Conservation (phyloP, 2,888 invertebrate genomes). For the Pilophorus perplexus region DNA sequence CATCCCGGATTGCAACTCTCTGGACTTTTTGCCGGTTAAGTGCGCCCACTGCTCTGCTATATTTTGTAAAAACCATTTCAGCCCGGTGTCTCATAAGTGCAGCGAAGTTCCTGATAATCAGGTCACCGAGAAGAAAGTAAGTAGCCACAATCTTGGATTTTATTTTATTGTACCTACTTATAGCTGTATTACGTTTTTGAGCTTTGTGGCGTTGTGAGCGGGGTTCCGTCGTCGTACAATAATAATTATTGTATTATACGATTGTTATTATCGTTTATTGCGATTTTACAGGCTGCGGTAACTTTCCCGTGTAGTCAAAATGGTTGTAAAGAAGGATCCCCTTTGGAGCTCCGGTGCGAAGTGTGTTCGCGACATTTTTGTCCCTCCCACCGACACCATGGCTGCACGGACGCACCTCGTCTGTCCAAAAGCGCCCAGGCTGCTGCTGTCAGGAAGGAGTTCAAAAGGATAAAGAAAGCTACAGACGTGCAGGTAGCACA, state of each 20-base stretch:
- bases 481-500: slow-evolving; percentile 63
- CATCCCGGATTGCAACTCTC: slow-evolving; percentile 61
- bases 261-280: too few relatives aligned
- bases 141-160: too few relatives aligned
- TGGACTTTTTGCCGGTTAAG: slow-evolving; percentile 69
- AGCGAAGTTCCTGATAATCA: slow-evolving; percentile 49
- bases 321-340: slow-evolving; percentile 61
- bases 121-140: slow-evolving; percentile 47
- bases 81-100: slow-evolving; percentile 25
- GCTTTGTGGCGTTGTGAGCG: too few relatives aligned
- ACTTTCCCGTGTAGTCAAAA: slow-evolving; percentile 59
- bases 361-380: slow-evolving; percentile 69
- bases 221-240: too few relatives aligned
- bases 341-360: slow-evolving; percentile 64
- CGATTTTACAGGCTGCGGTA: slow-evolving; percentile 18
- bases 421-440: slow-evolving; percentile 53
- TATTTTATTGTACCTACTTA: too few relatives aligned
- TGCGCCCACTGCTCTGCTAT: slow-evolving; percentile 62
- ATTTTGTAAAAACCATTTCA: slow-evolving; percentile 68
- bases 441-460: slow-evolving; percentile 61
- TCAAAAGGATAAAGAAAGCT: slow-evolving; percentile 61
- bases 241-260: too few relatives aligned
- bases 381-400: slow-evolving; percentile 63
- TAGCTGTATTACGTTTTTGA: too few relatives aligned
- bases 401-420: slow-evolving; percentile 47